Percentiles rank a stretch among this genome's conserved stretches.
Evolutionary conservation across 2,113 vertebrate genomes (phyloP).

Genomic region (Recurvirostra avosetta): DNA sequence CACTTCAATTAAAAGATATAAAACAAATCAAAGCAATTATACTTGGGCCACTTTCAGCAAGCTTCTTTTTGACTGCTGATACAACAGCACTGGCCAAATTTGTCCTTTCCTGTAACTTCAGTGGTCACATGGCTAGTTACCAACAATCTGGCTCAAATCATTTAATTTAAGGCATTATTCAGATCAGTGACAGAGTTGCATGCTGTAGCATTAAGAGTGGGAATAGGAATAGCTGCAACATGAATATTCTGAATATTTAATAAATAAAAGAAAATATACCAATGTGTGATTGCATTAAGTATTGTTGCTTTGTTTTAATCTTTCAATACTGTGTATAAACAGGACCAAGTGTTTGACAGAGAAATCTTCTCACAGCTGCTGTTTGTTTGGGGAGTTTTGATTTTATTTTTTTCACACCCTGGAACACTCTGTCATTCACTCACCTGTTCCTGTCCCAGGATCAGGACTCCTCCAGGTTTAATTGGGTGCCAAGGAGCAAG

Average conservation of each 20-base stretch:
- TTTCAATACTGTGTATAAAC: background rate
- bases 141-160: background rate
- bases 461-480: slow-evolving; percentile 94
- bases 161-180: background rate
- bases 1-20: background rate
- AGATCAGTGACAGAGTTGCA: background rate
- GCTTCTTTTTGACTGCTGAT: background rate
- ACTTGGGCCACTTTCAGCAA: background rate
- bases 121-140: background rate
- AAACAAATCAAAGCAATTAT: background rate
- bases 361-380: background rate
- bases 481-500: slow-evolving; percentile 98
- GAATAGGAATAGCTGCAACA: background rate
- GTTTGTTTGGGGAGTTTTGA: background rate
- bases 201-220: background rate
- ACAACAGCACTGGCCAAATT: background rate
- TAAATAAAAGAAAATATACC: background rate
- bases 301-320: background rate
- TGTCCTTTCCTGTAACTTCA: background rate
- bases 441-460: slow-evolving; percentile 98
- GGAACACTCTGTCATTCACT: slow-evolving; percentile 23
- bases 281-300: background rate
- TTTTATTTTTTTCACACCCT: background rate
- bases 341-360: background rate
- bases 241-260: background rate